These are phyloP conservation scores for Galleria mellonella DNA, from an alignment of 1,140 invertebrate species.

Conservation along the genomic window DNA sequence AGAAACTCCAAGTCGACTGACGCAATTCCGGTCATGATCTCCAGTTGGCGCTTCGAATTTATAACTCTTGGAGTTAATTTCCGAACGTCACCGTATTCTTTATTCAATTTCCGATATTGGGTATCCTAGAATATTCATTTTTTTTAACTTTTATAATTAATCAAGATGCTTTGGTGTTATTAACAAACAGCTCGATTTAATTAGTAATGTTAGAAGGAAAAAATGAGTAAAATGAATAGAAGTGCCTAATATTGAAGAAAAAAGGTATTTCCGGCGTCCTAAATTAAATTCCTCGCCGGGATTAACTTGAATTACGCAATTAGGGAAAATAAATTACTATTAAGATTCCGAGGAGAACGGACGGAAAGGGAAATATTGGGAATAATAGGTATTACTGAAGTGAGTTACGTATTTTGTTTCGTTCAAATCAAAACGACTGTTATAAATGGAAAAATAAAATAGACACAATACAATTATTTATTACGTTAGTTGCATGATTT, in stretches of 20 bases:
- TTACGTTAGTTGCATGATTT: too few relatives aligned
- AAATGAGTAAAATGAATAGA: constrained; percentile 13
- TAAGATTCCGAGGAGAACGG: constrained; percentile 15
- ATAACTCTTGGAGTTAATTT: constrained; percentile 69
- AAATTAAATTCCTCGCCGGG: constrained; percentile 32
- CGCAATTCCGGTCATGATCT: constrained; percentile 70
- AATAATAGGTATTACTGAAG: constrained; percentile 3
- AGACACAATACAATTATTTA: too few relatives aligned
- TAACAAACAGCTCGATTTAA: constrained; percentile 17
- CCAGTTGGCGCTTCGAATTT: constrained; percentile 46
- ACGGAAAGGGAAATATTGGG: constrained; percentile 10
- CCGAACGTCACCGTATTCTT: constrained; percentile 71
- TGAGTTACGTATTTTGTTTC: too few relatives aligned
- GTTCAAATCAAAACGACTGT: too few relatives aligned
- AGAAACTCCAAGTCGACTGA: constrained; percentile 49
- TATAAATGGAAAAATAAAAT: too few relatives aligned
- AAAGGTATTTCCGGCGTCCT: constrained; percentile 7
- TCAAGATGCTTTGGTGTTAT: constrained; percentile 7
- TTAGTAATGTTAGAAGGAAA: constrained; percentile 17
- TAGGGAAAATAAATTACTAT: constrained; percentile 41
- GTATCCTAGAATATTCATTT: constrained; percentile 30
- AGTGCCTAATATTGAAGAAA: constrained; percentile 5
- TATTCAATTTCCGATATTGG: constrained; percentile 71
- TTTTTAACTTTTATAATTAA: constrained; percentile 22
- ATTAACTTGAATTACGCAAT: constrained; percentile 41